Percentiles rank a stretch among this genome's conserved stretches.
Conservation (phyloP, 2,113 vertebrate genomes). For the Sardina pilchardus region DNA sequence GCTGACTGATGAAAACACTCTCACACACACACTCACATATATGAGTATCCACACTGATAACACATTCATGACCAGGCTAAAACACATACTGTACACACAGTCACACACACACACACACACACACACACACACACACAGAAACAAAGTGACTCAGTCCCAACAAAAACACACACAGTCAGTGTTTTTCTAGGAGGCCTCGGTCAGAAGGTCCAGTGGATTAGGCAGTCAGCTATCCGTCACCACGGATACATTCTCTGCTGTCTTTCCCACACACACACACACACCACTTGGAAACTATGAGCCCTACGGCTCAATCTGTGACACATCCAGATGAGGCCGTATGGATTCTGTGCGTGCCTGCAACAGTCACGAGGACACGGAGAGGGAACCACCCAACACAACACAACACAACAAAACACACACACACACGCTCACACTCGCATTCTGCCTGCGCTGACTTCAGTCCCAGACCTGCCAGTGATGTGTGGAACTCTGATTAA, state of each 20-base stretch:
- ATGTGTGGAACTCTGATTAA: not conserved
- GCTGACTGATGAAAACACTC: too few relatives aligned
- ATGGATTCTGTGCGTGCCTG: constrained; percentile 3
- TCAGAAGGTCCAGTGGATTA: not conserved
- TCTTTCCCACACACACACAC: not conserved
- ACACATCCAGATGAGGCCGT: not conserved
- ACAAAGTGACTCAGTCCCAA: not conserved
- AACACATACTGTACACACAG: too few relatives aligned
- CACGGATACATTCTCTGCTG: not conserved
- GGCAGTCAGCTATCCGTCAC: not conserved
- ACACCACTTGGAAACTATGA: not conserved
- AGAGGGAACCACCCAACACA: not conserved
- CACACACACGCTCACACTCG: too few relatives aligned
- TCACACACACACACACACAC: not conserved
- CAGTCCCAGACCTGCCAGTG: not conserved
- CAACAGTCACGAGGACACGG: not conserved
- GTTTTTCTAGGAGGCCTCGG: not conserved
- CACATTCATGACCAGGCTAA: not conserved
- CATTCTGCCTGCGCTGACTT: too few relatives aligned
- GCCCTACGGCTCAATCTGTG: not conserved
- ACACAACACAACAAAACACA: not conserved
- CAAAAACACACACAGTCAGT: not conserved
- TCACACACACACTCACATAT: too few relatives aligned
- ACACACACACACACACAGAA: not conserved
- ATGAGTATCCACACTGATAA: too few relatives aligned